Evolutionary conservation across 1,140 invertebrate genomes (phyloP), one percentile per base, ranked within the genome.

Genomic region (Dendrolimus punctatus): DNA sequence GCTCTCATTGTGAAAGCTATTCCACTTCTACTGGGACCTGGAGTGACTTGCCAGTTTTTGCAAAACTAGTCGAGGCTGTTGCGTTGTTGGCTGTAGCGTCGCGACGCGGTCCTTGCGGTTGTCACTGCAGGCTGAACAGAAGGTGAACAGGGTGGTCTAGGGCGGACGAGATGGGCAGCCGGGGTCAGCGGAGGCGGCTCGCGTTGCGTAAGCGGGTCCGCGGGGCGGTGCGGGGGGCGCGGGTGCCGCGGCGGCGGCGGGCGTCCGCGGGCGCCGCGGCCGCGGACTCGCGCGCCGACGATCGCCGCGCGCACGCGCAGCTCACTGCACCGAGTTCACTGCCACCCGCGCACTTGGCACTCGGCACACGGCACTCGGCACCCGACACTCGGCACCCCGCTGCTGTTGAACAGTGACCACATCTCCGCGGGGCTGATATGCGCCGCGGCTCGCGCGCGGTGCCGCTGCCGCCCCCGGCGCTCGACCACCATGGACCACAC

Each of bases 251-350:
- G 39, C 38, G 41, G 37, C 45, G 40, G 38, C 46, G 42, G 6
- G 40, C n/a, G 44, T 23, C 58, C 8, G 39, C 40, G 50, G 44
- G 37, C 46, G 51, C 58, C 40, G 43, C 23, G 39, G 49, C 40
- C 8, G 53, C 55, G 47, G 58, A 59, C 62, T 51, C 68, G 65
- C 68, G 66, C 69, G 67, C 66, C 62, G 62, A 58, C 68, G 55
- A 54, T 64, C 62, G 70, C 62, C 70, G 68, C 65, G 67, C 62
- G 68, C 71, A 65, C 66, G 55, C 65, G 61, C 65, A 41, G 59
- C 54, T 37, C 53, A 40, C 50, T 40, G 8, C 57, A 42, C 49
- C 47, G 43, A 49, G 49, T n/a, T 47, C 46, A 39, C 44, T 49
- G 40, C 44, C 55, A 39, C 48, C 50, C 53, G 55, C 53, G 51